Percentiles rank a stretch among this genome's conserved stretches.
Conservation (phyloP, 2,797 vertebrate species). For the Pelobates cultripes region DNA sequence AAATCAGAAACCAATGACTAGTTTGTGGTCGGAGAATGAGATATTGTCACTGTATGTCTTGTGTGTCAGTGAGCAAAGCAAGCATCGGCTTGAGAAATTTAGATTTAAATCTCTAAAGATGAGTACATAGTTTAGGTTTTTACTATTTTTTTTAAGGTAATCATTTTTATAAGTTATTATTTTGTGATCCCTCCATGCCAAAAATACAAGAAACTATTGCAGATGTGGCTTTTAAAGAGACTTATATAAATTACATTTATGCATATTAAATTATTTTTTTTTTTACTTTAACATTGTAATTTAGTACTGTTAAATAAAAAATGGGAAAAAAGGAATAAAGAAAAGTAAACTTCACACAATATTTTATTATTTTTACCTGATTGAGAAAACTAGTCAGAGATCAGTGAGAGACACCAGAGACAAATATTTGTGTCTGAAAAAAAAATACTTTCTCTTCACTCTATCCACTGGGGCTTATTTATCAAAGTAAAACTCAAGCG, state of each 20-base stretch:
- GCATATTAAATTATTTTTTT: slow-evolving; percentile 17
- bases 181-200: slow-evolving; percentile 48
- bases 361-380: too few species aligned
- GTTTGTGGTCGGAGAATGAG: neutral
- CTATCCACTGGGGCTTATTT: too few species aligned
- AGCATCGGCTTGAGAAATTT: slow-evolving; percentile 17
- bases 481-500: too few species aligned
- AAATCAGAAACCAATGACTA: slow-evolving; percentile 58
- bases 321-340: neutral
- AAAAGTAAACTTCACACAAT: neutral
- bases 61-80: slow-evolving; percentile 53
- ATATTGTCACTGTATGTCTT: slow-evolving; percentile 39
- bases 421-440: too few species aligned
- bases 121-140: slow-evolving; percentile 18
- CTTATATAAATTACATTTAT: neutral
- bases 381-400: too few species aligned
- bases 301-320: slow-evolving; percentile 16
- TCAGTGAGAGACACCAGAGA: too few species aligned
- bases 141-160: slow-evolving; percentile 37
- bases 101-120: neutral
- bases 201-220: slow-evolving; percentile 11
- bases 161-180: slow-evolving; percentile 44
- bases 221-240: slow-evolving; percentile 8
- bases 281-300: neutral
- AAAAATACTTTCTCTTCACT: too few species aligned